Base-by-base conservation (phyloP, 2,888 invertebrate genomes). In the Keiferia lycopersicella region DNA sequence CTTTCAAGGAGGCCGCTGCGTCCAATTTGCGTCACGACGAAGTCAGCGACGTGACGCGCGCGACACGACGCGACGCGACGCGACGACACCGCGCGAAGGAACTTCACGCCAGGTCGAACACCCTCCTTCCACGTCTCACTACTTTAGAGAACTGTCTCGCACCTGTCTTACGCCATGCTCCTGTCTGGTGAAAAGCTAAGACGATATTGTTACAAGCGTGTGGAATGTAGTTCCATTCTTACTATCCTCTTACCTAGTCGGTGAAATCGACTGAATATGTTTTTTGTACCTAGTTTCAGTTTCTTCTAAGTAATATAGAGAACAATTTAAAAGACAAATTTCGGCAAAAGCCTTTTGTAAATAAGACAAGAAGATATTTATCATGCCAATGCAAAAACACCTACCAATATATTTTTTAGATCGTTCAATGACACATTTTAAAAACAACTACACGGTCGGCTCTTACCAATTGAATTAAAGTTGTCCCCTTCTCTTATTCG, bases 1-100 rank as follows among this genome's bases (percentile, higher is more conserved):
- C 45, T 62, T 62, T 30, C 62, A 30, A 50, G 60, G 39, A 34
- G 45, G 60, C 45, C 34, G 61, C 50, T 45, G 61, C 61, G 34
- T 30, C 61, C 61, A 61, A 26, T 61, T 51, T 61, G 51, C 18
- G 51, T 18, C 51, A 11, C 22, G 51, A 2, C 38, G 59, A 16
- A 20, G 16, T 8, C 59, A 41, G 38, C 20, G 34, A 56, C 26
- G 16, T 30, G 34, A 34, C 56, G 56, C 14, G 10, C 56, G 56
- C 14, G 10, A n/a, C 34, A 3, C 34, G 56, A 56, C 56, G 34
- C 26, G 14, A 14, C 56, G 34, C 30, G 16, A 56, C 34, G n/a
- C 14, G 30, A 34, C 34, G 14, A 30, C 56, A 26, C n/a, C 12
- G 26, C 30, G 30, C 34, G 20, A 30, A 8, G 14, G 14, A 34